Evolutionary conservation across 2,797 vertebrate species (phyloP).

Genomic region (Rallus crepitans): DNA sequence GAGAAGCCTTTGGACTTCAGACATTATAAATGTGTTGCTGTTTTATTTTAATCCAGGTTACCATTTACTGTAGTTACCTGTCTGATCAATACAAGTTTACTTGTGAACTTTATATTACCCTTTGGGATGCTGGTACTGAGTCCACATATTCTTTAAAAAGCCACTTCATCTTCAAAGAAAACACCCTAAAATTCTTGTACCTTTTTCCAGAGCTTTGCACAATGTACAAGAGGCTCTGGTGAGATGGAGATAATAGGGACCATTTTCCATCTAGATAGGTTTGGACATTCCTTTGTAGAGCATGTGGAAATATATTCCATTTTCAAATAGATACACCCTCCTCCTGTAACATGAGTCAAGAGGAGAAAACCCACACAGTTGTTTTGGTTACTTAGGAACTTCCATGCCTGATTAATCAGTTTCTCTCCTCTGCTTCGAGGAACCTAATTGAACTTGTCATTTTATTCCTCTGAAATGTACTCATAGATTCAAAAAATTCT

Average conservation of each 20-base stretch:
- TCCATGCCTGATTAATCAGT: constrained; percentile 76
- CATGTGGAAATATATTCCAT: constrained; percentile 53
- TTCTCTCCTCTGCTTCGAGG: constrained; percentile 50
- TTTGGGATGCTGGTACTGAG: background rate
- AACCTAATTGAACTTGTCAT: constrained; percentile 63
- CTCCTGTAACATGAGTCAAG: constrained; percentile 78
- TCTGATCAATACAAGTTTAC: background rate
- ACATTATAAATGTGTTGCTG: background rate
- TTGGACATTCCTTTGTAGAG: constrained; percentile 47
- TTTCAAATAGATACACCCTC: constrained; percentile 65
- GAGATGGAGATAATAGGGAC: background rate
- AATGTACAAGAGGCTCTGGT: background rate
- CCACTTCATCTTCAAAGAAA: background rate
- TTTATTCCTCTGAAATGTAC: constrained; percentile 59
- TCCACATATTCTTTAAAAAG: background rate
- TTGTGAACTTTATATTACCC: background rate
- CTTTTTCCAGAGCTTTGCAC: background rate
- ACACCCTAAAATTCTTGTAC: background rate
- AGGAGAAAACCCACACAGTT: constrained; percentile 74
- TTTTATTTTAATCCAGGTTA: constrained; percentile 32
- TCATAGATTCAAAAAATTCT: constrained; percentile 22
- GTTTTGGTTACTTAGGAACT: constrained; percentile 78
- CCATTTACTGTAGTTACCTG: background rate
- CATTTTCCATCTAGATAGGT: constrained; percentile 27
- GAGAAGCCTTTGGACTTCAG: background rate